phyloP scores from a whole-genome alignment of 2,888 invertebrate species.

The Corythucha ciliata region DNA sequence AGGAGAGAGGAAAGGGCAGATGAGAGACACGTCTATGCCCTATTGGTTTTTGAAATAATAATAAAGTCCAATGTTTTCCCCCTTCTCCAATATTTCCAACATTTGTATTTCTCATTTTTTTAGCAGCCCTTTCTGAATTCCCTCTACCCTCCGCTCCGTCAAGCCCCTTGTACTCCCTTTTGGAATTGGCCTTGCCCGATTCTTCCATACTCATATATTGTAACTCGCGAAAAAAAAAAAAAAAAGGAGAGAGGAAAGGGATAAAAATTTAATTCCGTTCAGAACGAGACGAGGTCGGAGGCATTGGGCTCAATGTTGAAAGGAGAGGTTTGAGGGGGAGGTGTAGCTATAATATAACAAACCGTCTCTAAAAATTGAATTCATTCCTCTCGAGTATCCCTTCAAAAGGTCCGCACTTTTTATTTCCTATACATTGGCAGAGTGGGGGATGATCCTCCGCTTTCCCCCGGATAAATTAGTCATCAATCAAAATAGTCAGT shows the following conservation, averaged over 20 bases:
- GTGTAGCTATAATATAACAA: slow-evolving; percentile 27
- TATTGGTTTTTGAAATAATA: slow-evolving; percentile 4
- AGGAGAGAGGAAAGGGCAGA: too few relatives aligned
- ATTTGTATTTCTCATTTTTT: slow-evolving; percentile 25
- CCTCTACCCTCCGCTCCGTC: slow-evolving; percentile 2
- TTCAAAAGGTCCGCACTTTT: slow-evolving; percentile 6
- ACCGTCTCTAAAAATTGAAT: slow-evolving; percentile 28
- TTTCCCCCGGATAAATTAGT: slow-evolving; percentile 29
- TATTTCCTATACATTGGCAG: slow-evolving; percentile 20
- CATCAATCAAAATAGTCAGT: slow-evolving; percentile 34
- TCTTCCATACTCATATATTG: slow-evolving; percentile 23
- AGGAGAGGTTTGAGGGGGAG: slow-evolving; percentile 6
- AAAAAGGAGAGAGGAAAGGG: slow-evolving; percentile 11
- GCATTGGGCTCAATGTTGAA: neutral
- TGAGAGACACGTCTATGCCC: too few relatives aligned
- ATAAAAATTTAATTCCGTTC: slow-evolving; percentile 33
- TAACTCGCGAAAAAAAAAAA: neutral
- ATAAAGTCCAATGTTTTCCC: slow-evolving; percentile 11
- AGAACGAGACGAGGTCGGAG: slow-evolving; percentile 4
- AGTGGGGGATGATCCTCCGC: too few relatives aligned
- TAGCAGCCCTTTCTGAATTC: too few relatives aligned
- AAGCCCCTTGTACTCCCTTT: slow-evolving; percentile 11
- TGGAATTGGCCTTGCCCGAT: slow-evolving; percentile 23
- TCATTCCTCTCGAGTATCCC: slow-evolving; percentile 6
- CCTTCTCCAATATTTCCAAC: slow-evolving; percentile 1